Evolutionary conservation across 2,888 invertebrate genomes (phyloP).

Genomic region (Graphium colonna): DNA sequence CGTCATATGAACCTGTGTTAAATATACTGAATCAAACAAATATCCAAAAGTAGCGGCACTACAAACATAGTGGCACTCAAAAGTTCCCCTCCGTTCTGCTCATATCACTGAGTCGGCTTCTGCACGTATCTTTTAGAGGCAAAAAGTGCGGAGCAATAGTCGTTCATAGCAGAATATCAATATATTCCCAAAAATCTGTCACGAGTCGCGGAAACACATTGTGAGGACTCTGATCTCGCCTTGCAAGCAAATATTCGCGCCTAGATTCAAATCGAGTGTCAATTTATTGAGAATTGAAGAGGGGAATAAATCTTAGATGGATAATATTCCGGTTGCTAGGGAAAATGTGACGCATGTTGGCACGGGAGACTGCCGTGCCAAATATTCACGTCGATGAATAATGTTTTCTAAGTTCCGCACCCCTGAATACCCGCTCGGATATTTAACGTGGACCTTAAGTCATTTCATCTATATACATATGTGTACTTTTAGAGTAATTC

Average conservation of each 20-base stretch:
- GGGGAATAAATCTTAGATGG: slow-evolving; percentile 7
- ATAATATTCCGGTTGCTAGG: slow-evolving; percentile 1
- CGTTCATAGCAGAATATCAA: slow-evolving; percentile 8
- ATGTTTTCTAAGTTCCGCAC: background rate
- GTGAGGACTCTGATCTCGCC: slow-evolving; percentile 6
- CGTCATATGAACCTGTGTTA: too few relatives aligned
- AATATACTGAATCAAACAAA: too few relatives aligned
- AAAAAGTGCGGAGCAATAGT: background rate
- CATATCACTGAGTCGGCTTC: background rate
- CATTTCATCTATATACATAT: too few relatives aligned
- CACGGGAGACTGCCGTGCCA: background rate
- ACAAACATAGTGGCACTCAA: background rate
- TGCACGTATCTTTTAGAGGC: background rate
- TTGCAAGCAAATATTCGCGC: slow-evolving; percentile 13
- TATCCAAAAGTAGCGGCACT: too few relatives aligned
- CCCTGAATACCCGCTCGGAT: too few relatives aligned
- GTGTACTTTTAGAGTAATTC: too few relatives aligned
- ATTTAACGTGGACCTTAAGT: too few relatives aligned
- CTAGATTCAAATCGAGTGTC: slow-evolving; percentile 6
- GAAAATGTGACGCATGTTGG: slow-evolving; percentile 1
- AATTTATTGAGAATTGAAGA: slow-evolving; percentile 6
- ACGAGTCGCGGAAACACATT: background rate
- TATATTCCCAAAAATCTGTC: slow-evolving; percentile 16
- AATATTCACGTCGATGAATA: background rate
- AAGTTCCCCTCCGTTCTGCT: background rate